phyloP scores from a whole-genome alignment of 2,888 invertebrate genomes.

The Apoda limacodes region DNA sequence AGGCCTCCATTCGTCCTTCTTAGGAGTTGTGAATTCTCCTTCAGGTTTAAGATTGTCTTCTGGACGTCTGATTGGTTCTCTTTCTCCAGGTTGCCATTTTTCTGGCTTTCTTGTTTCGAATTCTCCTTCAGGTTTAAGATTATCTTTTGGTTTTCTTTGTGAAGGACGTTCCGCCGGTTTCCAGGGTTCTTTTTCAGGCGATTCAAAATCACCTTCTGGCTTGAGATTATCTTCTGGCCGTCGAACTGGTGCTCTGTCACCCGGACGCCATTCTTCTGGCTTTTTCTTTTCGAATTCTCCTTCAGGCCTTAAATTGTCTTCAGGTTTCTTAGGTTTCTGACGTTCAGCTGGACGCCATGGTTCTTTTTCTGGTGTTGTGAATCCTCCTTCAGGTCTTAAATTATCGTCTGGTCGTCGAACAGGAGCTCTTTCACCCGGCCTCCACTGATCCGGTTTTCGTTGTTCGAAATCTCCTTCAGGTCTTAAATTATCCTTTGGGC shows the following conservation, averaged over 20 bases:
- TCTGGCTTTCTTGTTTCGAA: constrained; percentile 46
- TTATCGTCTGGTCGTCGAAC: constrained; percentile 67
- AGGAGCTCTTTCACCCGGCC: constrained; percentile 40
- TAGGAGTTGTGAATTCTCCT: constrained; percentile 57
- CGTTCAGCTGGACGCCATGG: constrained; percentile 63
- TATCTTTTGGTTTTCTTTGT: constrained; percentile 66
- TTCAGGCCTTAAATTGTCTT: constrained; percentile 66
- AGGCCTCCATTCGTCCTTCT: constrained; percentile 51
- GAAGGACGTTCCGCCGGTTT: constrained; percentile 53
- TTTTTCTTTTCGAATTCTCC: constrained; percentile 50
- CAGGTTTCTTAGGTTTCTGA: constrained; percentile 43
- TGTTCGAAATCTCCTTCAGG: constrained; percentile 65
- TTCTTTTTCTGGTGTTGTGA: constrained; percentile 51
- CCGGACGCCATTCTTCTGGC: constrained; percentile 51
- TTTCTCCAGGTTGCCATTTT: constrained; percentile 59
- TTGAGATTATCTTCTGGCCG: constrained; percentile 51
- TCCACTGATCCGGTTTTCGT: constrained; percentile 47
- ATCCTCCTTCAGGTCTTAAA: constrained; percentile 67
- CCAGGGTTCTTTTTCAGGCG: constrained; percentile 39
- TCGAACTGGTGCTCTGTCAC: constrained; percentile 48
- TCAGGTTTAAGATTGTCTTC: constrained; percentile 64
- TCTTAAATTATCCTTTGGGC: constrained; percentile 60
- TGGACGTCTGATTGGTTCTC: constrained; percentile 46
- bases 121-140: constrained; percentile 65
- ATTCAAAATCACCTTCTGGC: constrained; percentile 58